These are phyloP conservation scores for Cheilosia impressa DNA, from an alignment of 2,888 invertebrate genomes.

Conservation along the genomic window DNA sequence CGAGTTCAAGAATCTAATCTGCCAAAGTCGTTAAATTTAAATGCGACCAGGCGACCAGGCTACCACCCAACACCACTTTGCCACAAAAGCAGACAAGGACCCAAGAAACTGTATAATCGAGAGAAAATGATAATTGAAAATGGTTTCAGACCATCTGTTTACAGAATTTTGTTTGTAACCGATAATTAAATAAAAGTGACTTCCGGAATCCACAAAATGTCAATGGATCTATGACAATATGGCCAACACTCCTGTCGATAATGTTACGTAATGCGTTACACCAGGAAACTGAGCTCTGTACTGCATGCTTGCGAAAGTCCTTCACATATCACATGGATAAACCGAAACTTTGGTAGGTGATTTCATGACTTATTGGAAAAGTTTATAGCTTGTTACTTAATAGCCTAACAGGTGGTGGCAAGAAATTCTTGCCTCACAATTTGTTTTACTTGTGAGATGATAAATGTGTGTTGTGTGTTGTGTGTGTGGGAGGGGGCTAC, in stretches of 20 bases:
- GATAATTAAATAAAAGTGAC: slow-evolving; percentile 41
- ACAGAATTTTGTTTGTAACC: slow-evolving; percentile 46
- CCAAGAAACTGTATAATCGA: slow-evolving; percentile 36
- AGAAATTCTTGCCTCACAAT: slow-evolving; percentile 37
- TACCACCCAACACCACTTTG: background rate
- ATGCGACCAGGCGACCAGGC: slow-evolving; percentile 2
- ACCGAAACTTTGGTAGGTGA: slow-evolving; percentile 49
- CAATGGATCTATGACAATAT: background rate
- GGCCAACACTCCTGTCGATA: background rate
- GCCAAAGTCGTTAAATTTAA: slow-evolving; percentile 40
- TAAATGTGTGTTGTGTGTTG: slow-evolving; percentile 11
- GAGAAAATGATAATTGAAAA: slow-evolving; percentile 53
- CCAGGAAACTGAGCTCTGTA: too few species aligned
- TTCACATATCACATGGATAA: slow-evolving; percentile 32
- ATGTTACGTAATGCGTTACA: too few species aligned
- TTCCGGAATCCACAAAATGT: background rate
- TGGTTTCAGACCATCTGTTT: slow-evolving; percentile 42
- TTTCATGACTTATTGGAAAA: slow-evolving; percentile 70
- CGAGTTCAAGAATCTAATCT: slow-evolving; percentile 47
- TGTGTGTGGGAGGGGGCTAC: too few species aligned
- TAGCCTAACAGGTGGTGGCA: slow-evolving; percentile 53
- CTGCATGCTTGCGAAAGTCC: slow-evolving; percentile 3
- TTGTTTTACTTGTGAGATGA: slow-evolving; percentile 47
- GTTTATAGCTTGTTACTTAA: slow-evolving; percentile 62
- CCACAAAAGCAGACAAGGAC: background rate